Evolutionary conservation across 2,888 invertebrate species (phyloP).

Genomic region (Stratiomys singularior): DNA sequence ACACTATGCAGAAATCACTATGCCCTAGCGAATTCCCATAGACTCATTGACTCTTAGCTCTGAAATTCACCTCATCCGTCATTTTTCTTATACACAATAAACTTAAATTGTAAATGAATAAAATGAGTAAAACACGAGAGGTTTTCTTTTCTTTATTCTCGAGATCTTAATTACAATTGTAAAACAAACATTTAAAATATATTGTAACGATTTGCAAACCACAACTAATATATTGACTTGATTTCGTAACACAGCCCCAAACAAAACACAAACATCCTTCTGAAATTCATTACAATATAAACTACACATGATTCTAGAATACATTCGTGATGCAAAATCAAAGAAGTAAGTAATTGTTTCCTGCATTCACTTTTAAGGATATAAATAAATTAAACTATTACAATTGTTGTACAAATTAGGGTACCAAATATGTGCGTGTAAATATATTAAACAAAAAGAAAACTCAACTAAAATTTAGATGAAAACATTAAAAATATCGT

Average conservation of each 20-base stretch:
- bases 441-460: constrained; percentile 40
- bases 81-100: background rate
- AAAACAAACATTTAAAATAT: background rate
- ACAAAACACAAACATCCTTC: background rate
- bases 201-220: background rate
- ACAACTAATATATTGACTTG: constrained; percentile 9
- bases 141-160: too few species aligned
- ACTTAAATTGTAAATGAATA: background rate
- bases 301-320: constrained; percentile 1
- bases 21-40: too few species aligned
- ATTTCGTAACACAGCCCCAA: constrained; percentile 5
- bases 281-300: background rate
- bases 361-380: constrained; percentile 8
- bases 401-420: constrained; percentile 50
- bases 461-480: constrained; percentile 12
- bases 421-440: constrained; percentile 49
- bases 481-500: background rate
- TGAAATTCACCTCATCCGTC: too few species aligned
- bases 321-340: constrained; percentile 9
- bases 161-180: background rate
- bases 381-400: constrained; percentile 34
- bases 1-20: too few species aligned
- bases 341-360: constrained; percentile 4
- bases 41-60: too few species aligned
- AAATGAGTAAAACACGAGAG: too few species aligned